Percentiles rank a stretch among this genome's conserved stretches.
Evolutionary conservation across 2,113 vertebrate genomes (phyloP).

Genomic region (Opisthocomus hoazin): DNA sequence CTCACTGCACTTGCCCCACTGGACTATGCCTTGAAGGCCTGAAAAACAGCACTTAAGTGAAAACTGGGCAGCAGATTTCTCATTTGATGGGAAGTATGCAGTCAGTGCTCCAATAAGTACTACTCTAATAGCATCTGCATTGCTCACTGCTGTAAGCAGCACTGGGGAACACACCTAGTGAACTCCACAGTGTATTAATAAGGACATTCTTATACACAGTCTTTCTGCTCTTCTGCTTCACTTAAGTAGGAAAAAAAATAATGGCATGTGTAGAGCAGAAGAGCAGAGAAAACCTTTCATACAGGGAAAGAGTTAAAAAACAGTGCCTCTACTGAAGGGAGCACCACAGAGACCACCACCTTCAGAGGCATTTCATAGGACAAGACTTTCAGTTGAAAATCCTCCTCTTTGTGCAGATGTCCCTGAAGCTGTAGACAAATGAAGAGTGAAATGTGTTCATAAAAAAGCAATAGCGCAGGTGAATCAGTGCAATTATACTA

Average conservation of each 20-base stretch:
- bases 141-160: neutral
- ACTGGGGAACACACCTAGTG: neutral
- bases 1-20: neutral
- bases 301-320: neutral
- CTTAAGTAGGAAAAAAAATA: neutral
- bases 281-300: neutral
- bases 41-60: neutral
- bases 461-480: neutral
- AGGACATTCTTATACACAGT: neutral
- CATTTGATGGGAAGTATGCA: neutral
- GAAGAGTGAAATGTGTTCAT: neutral
- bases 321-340: neutral
- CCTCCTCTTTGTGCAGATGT: neutral
- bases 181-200: neutral
- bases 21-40: neutral
- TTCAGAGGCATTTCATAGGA: neutral
- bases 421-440: neutral
- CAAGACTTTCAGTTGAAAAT: neutral
- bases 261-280: neutral
- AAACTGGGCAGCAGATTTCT: neutral
- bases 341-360: neutral
- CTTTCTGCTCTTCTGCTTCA: neutral
- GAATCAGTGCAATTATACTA: neutral
- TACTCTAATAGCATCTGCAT: neutral
- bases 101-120: neutral